phyloP scores from a whole-genome alignment of 1,140 invertebrate genomes.

The Drosophila gunungcola region DNA sequence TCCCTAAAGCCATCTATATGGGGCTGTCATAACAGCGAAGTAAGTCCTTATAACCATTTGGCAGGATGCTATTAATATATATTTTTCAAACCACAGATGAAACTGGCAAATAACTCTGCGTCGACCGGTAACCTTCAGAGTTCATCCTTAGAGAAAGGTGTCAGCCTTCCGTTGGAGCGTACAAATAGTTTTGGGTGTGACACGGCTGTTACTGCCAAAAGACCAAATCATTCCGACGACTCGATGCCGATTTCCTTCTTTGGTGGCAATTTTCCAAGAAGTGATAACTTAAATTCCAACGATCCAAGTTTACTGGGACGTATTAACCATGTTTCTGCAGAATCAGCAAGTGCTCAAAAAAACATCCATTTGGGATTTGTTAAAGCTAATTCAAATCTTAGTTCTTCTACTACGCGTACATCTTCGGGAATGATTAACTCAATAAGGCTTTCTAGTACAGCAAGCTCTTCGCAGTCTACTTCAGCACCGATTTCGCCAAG shows the following conservation, averaged over 20 bases:
- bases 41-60: constrained; percentile 16
- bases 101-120: constrained; percentile 36
- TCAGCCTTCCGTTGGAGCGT: constrained; percentile 16
- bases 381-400: constrained; percentile 35
- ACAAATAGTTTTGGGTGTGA: constrained; percentile 47
- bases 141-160: constrained; percentile 24
- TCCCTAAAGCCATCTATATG: constrained; percentile 87
- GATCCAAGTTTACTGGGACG: constrained; percentile 30
- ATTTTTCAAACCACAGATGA: constrained; percentile 19
- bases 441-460: constrained; percentile 52
- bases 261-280: constrained; percentile 19
- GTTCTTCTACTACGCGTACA: constrained; percentile 24
- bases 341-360: constrained; percentile 18
- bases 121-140: constrained; percentile 57
- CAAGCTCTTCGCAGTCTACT: constrained; percentile 66
- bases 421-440: constrained; percentile 33
- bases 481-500: constrained; percentile 88
- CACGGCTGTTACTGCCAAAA: constrained; percentile 11
- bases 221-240: constrained; percentile 49
- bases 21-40: constrained; percentile 52
- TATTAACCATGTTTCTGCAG: constrained; percentile 19
- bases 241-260: constrained; percentile 43
- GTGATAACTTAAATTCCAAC: constrained; percentile 23
- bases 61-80: not conserved
- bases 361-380: constrained; percentile 23